Base-by-base conservation (phyloP, 2,797 vertebrate species). In the Rachycentron canadum region DNA sequence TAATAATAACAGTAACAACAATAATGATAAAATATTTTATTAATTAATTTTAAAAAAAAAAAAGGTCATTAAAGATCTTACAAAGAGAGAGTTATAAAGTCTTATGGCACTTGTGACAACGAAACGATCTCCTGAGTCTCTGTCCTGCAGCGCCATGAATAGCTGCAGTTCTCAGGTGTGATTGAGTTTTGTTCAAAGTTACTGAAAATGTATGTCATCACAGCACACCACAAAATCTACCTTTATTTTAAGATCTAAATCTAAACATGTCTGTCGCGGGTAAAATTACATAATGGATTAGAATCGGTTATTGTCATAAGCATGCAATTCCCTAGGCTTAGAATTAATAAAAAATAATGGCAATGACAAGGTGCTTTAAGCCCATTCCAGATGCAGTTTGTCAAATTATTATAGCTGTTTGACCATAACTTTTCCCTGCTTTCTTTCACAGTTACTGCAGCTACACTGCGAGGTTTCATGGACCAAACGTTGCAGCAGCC, bases 401-500 rank as follows among this genome's bases (percentile, higher is more conserved):
- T 62, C 17, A 40, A 21, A 5, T 32, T 47, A 11, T 7, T 21
- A 30, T 26, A 7, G 5, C 41, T 26, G 2, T 32, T 11, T 76
- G 12, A 55, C 28, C 43, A 47, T 69, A 73, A 52, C 43, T 72
- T 71, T 40, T 74, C 1, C 25, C 4, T 2, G 0, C 7, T 76
- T 17, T 75, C 52, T 67, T 69, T 78, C 57, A 45, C 92, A 98
- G 97, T 38, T 88, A 88, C 79, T 90, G 72, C 61, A 14, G 71
- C n/a, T 78, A 85, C 75, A 85, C 93, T 1, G 19, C 82, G 67
- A 17, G 34, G 0, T 25, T 1, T 0, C 90, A 94, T 1, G 97
- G 97, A 0, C 26, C 73, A 0, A 68, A 95, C 9, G 5, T 94
- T 1, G 94, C 90, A 3, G 86, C 95, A 0, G 96, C 95, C 0